Evolutionary conservation across 2,888 invertebrate genomes (phyloP).

Genomic region (Nematopogon swammerdamellus): DNA sequence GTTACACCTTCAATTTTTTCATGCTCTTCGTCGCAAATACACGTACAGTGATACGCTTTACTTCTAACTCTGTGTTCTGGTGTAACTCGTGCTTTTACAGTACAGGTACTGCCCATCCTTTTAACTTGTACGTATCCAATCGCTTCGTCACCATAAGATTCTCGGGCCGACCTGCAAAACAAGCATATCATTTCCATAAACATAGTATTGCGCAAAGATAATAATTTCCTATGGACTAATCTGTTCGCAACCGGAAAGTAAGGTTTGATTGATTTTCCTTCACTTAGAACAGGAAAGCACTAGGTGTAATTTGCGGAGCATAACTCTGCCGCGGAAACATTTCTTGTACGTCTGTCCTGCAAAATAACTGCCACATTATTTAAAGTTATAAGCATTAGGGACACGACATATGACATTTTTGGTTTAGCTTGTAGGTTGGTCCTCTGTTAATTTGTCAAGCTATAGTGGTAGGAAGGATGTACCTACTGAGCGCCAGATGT

Average conservation of each 20-base stretch:
- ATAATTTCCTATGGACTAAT: conserved; percentile 4
- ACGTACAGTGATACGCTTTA: background rate
- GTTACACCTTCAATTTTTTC: background rate
- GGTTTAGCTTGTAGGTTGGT: no score
- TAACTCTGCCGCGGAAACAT: no score
- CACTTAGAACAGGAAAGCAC: no score
- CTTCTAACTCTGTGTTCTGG: background rate
- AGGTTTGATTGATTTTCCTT: conserved; percentile 20
- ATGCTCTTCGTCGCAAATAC: background rate
- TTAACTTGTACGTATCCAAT: background rate
- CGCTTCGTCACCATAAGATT: background rate
- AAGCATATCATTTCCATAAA: background rate
- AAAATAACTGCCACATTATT: no score
- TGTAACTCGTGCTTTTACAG: background rate
- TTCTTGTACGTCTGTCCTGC: no score
- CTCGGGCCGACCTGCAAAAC: background rate
- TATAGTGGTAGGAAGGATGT: no score
- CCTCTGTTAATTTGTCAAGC: no score
- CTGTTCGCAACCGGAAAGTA: conserved; percentile 9
- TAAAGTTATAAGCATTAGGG: no score
- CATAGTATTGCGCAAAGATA: no score
- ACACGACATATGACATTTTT: no score
- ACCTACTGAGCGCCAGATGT: no score
- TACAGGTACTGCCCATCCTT: background rate
- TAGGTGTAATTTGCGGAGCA: no score